phyloP scores from a whole-genome alignment of 1,140 invertebrate genomes.

The Diorhabda sublineata region DNA sequence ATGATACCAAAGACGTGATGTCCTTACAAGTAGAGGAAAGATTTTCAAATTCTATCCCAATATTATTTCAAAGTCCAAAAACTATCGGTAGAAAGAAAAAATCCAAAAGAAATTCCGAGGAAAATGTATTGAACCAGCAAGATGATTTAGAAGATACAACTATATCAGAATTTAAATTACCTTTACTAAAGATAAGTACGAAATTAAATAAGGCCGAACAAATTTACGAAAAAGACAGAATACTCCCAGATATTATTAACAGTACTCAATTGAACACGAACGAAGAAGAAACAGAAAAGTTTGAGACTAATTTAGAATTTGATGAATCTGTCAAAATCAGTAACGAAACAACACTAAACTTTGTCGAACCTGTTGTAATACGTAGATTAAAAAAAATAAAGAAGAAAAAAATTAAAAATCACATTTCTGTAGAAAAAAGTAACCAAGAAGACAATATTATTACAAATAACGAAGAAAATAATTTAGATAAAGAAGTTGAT shows the following conservation, averaged over 20 bases:
- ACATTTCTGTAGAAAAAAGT: neutral
- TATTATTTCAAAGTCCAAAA: no score
- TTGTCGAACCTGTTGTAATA: neutral
- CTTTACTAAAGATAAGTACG: neutral
- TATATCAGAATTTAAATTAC: neutral
- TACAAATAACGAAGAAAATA: no score
- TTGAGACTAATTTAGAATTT: no score
- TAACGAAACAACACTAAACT: neutral
- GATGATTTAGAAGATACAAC: no score
- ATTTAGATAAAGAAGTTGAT: no score
- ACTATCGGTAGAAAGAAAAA: no score
- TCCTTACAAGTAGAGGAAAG: no score
- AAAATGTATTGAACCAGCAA: no score
- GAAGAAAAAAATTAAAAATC: constrained; percentile 11
- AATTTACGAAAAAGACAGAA: neutral
- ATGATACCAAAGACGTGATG: no score
- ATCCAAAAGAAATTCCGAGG: no score
- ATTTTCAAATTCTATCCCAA: neutral
- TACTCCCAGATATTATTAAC: neutral
- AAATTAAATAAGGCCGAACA: neutral
- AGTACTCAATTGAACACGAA: neutral
- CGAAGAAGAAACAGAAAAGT: no score
- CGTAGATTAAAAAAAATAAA: neutral
- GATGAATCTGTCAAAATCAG: no score
- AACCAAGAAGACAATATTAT: neutral